Conservation (phyloP, 2,113 vertebrate genomes). For the Leucoraja erinaceus region DNA sequence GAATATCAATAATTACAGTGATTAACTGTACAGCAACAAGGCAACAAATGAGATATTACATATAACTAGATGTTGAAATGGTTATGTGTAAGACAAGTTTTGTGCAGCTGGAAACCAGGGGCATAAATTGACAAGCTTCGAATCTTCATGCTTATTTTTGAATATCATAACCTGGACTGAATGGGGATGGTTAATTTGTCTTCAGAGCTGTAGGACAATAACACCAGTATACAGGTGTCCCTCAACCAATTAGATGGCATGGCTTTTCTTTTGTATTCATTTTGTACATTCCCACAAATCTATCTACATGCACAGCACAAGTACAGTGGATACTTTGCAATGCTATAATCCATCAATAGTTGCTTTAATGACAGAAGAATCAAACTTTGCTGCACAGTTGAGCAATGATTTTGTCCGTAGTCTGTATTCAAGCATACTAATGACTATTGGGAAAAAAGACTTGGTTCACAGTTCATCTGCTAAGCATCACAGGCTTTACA, state of each 20-base stretch:
- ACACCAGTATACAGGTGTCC: background rate
- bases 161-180: background rate
- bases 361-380: constrained; percentile 35
- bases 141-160: background rate
- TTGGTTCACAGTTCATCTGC: constrained; percentile 30
- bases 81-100: background rate
- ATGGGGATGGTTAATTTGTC: background rate
- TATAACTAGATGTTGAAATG: background rate
- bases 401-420: constrained; percentile 36
- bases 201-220: background rate
- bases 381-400: constrained; percentile 32
- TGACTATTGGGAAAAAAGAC: constrained; percentile 37
- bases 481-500: constrained; percentile 35
- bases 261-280: background rate
- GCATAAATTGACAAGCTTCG: background rate
- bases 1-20: constrained; percentile 14
- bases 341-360: constrained; percentile 35
- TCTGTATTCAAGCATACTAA: constrained; percentile 38
- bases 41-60: background rate
- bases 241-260: background rate
- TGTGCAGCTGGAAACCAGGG: background rate
- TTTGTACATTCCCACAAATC: background rate
- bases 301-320: constrained; percentile 2
- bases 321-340: background rate
- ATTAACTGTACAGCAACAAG: background rate